Evolutionary conservation across 1,140 invertebrate species (phyloP), one percentile per base, ranked within the genome.

Genomic region (Lepidurus apus): DNA sequence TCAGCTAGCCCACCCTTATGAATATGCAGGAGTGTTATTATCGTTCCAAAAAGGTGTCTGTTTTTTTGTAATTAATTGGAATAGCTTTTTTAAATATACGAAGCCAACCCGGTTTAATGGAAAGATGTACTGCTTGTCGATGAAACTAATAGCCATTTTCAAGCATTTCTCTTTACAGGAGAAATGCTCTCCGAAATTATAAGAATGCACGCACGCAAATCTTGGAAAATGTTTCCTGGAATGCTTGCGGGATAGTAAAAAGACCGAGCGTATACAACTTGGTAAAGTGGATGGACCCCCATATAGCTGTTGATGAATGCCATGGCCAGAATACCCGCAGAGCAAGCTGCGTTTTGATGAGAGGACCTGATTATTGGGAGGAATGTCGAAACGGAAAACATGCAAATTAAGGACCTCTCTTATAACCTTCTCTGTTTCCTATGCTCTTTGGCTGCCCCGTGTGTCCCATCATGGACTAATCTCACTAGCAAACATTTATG

Each of bases 261-360:
- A 65, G 13, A 11, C 53, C 8, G 53, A 65, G 21, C 53, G 4
- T 34, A 34, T 4, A 34, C 3, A 34, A 34, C 34, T 34, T 34
- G 34, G 34, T 34, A 34, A n/a, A 21, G 53, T 65, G 53, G 53
- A 1, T 65, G 53, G 53, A 65, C 53, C 53, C 53, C 53, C 53
- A 65, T 65, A 65, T 65, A 65, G 53, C 53, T 65, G 53, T 65
- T 65, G 53, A 65, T 65, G 53, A 65, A 65, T 65, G 53, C 53
- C 8, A 65, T 65, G 53, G 53, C 53, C 53, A 65, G 53, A 65
- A 65, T 65, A 65, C 53, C 53, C 53, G 53, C 53, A 65, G 53
- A 65, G 53, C 17, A 65, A 13, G 53, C 53, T 65, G 53, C 53
- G 53, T 65, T 65, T 65, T 65, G 53, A 65, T 65, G 53, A 65